Conservation (phyloP, 2,113 vertebrate genomes). For the Syngnathoides biaculeatus region DNA sequence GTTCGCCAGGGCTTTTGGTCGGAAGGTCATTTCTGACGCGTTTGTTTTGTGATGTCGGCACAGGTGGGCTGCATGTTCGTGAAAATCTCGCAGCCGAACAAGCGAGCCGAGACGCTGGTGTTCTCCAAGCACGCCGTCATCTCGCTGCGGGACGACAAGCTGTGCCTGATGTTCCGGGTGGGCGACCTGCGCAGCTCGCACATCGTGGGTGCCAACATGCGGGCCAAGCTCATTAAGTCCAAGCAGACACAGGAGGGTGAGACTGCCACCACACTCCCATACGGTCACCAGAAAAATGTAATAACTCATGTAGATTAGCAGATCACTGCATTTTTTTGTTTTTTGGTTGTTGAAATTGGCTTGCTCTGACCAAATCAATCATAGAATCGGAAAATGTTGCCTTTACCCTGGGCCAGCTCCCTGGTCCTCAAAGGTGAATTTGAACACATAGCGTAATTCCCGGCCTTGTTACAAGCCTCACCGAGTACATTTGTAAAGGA, state of each 20-base stretch:
- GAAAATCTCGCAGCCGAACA: slow-evolving; percentile 81
- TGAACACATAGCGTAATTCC: too few relatives aligned
- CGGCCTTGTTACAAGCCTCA: too few relatives aligned
- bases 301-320: neutral
- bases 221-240: slow-evolving; percentile 80
- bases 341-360: too few relatives aligned
- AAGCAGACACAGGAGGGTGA: slow-evolving; percentile 80
- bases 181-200: slow-evolving; percentile 78
- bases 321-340: too few relatives aligned
- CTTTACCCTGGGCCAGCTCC: too few relatives aligned
- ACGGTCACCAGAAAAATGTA: too few relatives aligned
- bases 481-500: too few relatives aligned
- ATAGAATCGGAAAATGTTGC: too few relatives aligned
- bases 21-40: neutral
- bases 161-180: slow-evolving; percentile 79
- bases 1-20: neutral
- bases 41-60: neutral
- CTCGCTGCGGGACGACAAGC: slow-evolving; percentile 73
- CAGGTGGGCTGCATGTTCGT: slow-evolving; percentile 82
- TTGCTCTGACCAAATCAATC: too few relatives aligned
- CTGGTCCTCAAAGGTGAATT: too few relatives aligned
- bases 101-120: slow-evolving; percentile 77
- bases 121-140: slow-evolving; percentile 78
- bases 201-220: slow-evolving; percentile 80
- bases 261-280: neutral